Conservation (phyloP, 2,113 vertebrate species). For the Scopus umbretta region DNA sequence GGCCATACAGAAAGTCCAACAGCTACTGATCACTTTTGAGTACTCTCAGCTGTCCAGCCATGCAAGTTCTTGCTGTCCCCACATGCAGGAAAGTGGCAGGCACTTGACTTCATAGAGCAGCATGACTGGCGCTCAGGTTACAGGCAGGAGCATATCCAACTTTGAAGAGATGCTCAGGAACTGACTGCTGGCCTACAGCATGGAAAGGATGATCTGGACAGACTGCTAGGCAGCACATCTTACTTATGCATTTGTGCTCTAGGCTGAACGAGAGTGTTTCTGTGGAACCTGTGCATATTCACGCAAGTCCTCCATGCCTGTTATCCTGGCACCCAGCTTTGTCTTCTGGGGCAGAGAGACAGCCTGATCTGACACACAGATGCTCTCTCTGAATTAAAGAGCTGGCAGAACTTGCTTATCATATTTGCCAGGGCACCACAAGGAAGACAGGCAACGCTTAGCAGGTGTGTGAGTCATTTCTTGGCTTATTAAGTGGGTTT, state of each 20-base stretch:
- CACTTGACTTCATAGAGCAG: not conserved
- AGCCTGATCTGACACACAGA: slow-evolving; percentile 49
- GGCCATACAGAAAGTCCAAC: not conserved
- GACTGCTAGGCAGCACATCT: not conserved
- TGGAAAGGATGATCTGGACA: not conserved
- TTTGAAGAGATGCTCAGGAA: not conserved
- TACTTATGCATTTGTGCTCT: not conserved
- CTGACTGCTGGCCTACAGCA: not conserved
- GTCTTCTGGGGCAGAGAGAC: slow-evolving; percentile 37
- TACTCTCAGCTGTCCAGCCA: not conserved
- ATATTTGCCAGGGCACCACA: slow-evolving; percentile 52
- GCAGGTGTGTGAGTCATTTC: slow-evolving; percentile 43
- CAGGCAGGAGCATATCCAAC: not conserved
- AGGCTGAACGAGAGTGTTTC: not conserved
- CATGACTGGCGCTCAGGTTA: not conserved
- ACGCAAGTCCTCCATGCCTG: not conserved
- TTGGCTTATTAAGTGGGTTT: slow-evolving; percentile 25
- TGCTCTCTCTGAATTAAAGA: slow-evolving; percentile 64
- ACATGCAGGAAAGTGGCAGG: not conserved
- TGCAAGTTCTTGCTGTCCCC: not conserved
- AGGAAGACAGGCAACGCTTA: slow-evolving; percentile 42
- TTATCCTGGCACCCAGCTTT: slow-evolving; percentile 28
- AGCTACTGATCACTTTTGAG: not conserved
- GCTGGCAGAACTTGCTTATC: slow-evolving; percentile 37
- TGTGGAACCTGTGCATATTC: not conserved